These are phyloP conservation scores for Rhodinocichla rosea DNA, from an alignment of 2,113 vertebrate species.

Conservation along the genomic window DNA sequence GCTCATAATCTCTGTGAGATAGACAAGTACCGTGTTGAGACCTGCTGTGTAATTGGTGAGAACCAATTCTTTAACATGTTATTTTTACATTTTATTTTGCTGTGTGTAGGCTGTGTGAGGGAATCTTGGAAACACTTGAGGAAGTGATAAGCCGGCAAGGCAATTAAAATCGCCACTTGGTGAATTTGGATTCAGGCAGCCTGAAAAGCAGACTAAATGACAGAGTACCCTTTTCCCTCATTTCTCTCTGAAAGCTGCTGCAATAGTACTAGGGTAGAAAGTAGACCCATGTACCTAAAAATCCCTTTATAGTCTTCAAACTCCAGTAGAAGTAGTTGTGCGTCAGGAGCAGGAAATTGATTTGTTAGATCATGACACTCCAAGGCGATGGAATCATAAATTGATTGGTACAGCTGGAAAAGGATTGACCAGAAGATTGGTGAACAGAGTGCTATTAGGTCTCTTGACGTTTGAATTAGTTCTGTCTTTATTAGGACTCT, in stretches of 20 bases:
- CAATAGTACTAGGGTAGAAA: not conserved
- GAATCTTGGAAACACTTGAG: not conserved
- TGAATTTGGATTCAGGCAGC: not conserved
- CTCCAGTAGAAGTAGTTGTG: not conserved
- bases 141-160: not conserved
- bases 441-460: not conserved
- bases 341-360: not conserved
- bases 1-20: constrained; percentile 98
- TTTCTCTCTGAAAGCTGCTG: not conserved
- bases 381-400: not conserved
- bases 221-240: not conserved
- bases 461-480: not conserved
- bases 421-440: not conserved
- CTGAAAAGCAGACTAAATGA: not conserved
- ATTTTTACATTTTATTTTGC: not conserved
- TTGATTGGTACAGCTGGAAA: not conserved
- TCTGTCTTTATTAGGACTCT: not conserved
- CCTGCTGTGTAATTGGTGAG: constrained; percentile 97
- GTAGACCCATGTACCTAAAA: not conserved
- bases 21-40: constrained; percentile 98
- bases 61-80: not conserved
- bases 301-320: not conserved
- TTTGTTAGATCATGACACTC: not conserved
- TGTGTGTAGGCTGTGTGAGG: not conserved
- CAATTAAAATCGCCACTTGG: not conserved